phyloP scores from a whole-genome alignment of 2,113 vertebrate species.

The Bubo bubo region DNA sequence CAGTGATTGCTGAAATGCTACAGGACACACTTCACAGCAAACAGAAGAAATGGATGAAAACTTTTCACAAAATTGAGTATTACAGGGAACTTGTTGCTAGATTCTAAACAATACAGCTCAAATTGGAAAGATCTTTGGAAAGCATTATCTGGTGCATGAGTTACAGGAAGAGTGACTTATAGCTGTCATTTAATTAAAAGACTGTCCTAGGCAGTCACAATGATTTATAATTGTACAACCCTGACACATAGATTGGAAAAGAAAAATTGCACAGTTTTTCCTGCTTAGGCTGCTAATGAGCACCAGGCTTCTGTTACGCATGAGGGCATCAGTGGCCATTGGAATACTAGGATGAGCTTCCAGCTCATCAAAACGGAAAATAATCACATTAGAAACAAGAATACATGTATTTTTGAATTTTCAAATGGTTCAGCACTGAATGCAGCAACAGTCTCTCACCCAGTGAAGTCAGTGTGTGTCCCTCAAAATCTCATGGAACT shows the following conservation, averaged over 20 bases:
- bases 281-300: not conserved
- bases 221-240: conserved; percentile 18
- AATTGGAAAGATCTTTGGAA: not conserved
- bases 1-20: not conserved
- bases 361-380: not conserved
- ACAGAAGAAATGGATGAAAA: not conserved
- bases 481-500: not conserved
- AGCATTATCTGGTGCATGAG: not conserved
- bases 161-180: conserved; percentile 1
- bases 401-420: not conserved
- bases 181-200: conserved; percentile 49
- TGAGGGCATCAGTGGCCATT: not conserved
- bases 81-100: not conserved
- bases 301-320: not conserved
- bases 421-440: not conserved
- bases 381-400: not conserved
- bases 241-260: not conserved
- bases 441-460: not conserved
- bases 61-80: not conserved
- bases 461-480: fast-evolving
- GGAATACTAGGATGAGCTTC: not conserved
- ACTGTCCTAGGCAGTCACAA: not conserved
- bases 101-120: not conserved
- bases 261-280: not conserved
- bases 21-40: not conserved